Base-by-base conservation (phyloP, 2,888 invertebrate genomes). In the Cenopis cana region DNA sequence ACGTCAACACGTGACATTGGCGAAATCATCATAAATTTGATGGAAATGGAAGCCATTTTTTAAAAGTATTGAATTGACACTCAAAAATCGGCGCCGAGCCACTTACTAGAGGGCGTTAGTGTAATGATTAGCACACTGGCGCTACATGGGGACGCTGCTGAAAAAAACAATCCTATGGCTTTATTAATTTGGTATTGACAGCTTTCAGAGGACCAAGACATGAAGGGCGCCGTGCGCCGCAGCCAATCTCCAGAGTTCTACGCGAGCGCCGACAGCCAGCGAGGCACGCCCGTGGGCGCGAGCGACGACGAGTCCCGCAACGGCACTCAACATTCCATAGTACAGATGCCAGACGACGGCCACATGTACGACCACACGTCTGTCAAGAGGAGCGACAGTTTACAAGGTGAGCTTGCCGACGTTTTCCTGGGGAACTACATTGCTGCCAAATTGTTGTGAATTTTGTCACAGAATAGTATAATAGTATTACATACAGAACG, bases 261-360 rank as follows among this genome's bases (percentile, higher is more conserved):
- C 75, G 80, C 84, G 20, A 80, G 78, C 68, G 80, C 90, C 18
- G 91, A 91, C 69, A 87, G 82, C 66, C 92, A 87, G 73, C 79
- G 93, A 74, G 93, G 90, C 17, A 89, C 90, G 1, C 94, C 94
- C 0, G 92, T 88, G 3, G 94, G 94, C 11, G 94, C 94, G 14
- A 93, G 93, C 77, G 89, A 94, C 76, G 94, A 94, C 76, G 94
- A 93, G 76, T 88, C 92, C n/a, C 86, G 93, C 46, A 94, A 94
- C n/a, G 94, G 94, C 74, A 94, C 95, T 11, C 94, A 95, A 79
- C 96, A 96, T 93, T 96, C 96, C 74, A 94, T 96, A 72, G 95
- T 96, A 17, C 95, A 96, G 85, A 95, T 96, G 29, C 94, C 94
- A 72, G 94, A 94, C 74, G 93, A 94, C 38, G 79, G 87, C 66